A percentile compares a stretch with the other conserved stretches of the same genome.
These are phyloP conservation scores for Osmerus mordax DNA, from an alignment of 2,113 vertebrate species.

Conservation along the genomic window DNA sequence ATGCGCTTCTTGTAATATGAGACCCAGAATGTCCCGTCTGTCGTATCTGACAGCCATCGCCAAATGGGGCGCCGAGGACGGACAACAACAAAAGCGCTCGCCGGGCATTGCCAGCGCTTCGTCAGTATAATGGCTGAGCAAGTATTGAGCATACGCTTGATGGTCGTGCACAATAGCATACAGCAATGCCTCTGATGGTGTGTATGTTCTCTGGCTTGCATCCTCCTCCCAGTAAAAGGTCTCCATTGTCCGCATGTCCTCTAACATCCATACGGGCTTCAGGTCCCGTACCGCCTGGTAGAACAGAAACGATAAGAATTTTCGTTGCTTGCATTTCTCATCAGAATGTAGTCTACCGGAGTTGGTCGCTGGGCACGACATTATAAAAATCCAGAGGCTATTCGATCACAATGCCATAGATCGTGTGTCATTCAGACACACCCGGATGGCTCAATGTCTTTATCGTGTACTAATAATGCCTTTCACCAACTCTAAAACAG, in stretches of 20 bases:
- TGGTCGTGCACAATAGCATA: slow-evolving; percentile 89
- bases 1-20: slow-evolving; percentile 80
- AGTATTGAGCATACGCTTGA: slow-evolving; percentile 78
- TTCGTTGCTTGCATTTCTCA: slow-evolving; percentile 70
- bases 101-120: slow-evolving; percentile 80
- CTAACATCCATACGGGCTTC: slow-evolving; percentile 86
- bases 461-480: no score
- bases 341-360: slow-evolving; percentile 59
- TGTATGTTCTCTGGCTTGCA: slow-evolving; percentile 71
- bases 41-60: slow-evolving; percentile 84
- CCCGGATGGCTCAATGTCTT: no score
- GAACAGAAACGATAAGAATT: slow-evolving; percentile 79
- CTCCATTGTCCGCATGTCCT: slow-evolving; percentile 88
- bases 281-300: slow-evolving; percentile 86
- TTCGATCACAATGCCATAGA: not conserved
- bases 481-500: no score
- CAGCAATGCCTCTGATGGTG: slow-evolving; percentile 83
- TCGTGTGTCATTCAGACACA: no score
- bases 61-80: slow-evolving; percentile 79
- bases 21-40: slow-evolving; percentile 77
- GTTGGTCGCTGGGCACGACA: slow-evolving; percentile 48
- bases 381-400: slow-evolving; percentile 3
- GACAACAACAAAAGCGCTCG: slow-evolving; percentile 80
- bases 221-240: slow-evolving; percentile 81
- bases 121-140: slow-evolving; percentile 76